A percentile compares a stretch with the other conserved stretches of the same genome.
Conservation (phyloP, 2,797 vertebrate species). For the Anomalospiza imberbis region DNA sequence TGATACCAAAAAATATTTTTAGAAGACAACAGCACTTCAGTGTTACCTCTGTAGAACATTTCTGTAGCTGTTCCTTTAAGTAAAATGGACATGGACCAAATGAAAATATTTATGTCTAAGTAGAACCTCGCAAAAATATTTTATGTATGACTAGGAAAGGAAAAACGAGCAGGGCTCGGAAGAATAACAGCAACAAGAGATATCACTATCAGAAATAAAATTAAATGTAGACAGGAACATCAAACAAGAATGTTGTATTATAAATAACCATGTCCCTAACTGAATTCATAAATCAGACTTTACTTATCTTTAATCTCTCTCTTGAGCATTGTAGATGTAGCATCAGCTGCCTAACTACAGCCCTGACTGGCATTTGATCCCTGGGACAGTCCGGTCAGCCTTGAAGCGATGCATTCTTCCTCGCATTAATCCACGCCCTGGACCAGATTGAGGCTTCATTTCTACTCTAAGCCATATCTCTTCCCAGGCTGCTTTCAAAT, state of each 20-base stretch:
- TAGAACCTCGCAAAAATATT: not conserved
- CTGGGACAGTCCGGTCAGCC: not conserved
- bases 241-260: constrained; percentile 43
- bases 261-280: constrained; percentile 50
- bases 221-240: constrained; percentile 56
- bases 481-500: constrained; percentile 1
- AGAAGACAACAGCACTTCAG: not conserved
- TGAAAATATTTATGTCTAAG: constrained; percentile 19
- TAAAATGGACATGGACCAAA: not conserved
- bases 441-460: constrained; percentile 6
- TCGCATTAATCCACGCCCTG: not conserved
- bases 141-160: constrained; percentile 7
- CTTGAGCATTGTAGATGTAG: constrained; percentile 24
- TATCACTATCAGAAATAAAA: constrained; percentile 58
- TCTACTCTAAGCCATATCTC: not conserved
- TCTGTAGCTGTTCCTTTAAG: constrained; percentile 16
- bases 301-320: constrained; percentile 51
- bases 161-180: constrained; percentile 29
- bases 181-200: constrained; percentile 56
- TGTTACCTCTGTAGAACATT: not conserved
- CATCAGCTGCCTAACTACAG: not conserved
- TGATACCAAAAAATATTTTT: not conserved
- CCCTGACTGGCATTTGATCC: constrained; percentile 35
- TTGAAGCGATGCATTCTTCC: not conserved
- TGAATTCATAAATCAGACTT: constrained; percentile 49